These are phyloP conservation scores for Drosophila tristis DNA, from an alignment of 1,140 invertebrate genomes.

Conservation along the genomic window DNA sequence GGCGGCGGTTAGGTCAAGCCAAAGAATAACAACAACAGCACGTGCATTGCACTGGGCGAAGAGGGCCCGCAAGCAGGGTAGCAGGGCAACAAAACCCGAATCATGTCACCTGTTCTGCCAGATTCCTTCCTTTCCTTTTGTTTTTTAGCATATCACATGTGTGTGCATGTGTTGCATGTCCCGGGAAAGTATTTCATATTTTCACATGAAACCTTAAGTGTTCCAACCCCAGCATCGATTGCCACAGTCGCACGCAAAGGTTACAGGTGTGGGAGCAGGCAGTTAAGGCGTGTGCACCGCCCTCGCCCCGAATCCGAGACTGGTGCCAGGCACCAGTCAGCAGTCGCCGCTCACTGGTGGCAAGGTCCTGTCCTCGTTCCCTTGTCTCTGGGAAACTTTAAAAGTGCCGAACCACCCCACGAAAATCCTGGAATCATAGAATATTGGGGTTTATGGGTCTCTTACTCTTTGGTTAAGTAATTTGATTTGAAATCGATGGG, in stretches of 20 bases:
- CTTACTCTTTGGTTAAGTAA: slow-evolving; percentile 48
- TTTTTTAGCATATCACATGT: slow-evolving; percentile 5
- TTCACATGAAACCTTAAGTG: slow-evolving; percentile 54
- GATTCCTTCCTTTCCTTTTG: no score
- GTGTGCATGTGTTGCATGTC: slow-evolving; percentile 43
- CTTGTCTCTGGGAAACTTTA: slow-evolving; percentile 37
- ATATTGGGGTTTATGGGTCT: slow-evolving; percentile 30
- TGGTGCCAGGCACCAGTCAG: slow-evolving; percentile 47
- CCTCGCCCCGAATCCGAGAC: slow-evolving; percentile 4
- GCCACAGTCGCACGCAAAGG: slow-evolving; percentile 49
- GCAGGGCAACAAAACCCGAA: no score
- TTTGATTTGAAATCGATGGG: slow-evolving; percentile 58
- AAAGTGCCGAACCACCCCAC: slow-evolving; percentile 6
- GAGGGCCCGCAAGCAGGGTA: background rate
- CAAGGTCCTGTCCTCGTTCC: slow-evolving; percentile 47
- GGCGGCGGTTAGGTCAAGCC: slow-evolving; percentile 2
- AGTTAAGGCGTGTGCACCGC: slow-evolving; percentile 8
- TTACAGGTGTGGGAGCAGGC: slow-evolving; percentile 33
- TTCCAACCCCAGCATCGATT: slow-evolving; percentile 50
- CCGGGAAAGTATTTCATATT: slow-evolving; percentile 60
- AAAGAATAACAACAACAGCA: slow-evolving; percentile 23
- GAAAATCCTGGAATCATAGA: slow-evolving; percentile 26
- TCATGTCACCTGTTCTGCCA: no score
- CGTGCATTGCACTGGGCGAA: slow-evolving; percentile 35
- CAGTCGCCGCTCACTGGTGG: slow-evolving; percentile 24